phyloP scores from a whole-genome alignment of 2,113 vertebrate genomes.

The Brevimyrus niger region DNA sequence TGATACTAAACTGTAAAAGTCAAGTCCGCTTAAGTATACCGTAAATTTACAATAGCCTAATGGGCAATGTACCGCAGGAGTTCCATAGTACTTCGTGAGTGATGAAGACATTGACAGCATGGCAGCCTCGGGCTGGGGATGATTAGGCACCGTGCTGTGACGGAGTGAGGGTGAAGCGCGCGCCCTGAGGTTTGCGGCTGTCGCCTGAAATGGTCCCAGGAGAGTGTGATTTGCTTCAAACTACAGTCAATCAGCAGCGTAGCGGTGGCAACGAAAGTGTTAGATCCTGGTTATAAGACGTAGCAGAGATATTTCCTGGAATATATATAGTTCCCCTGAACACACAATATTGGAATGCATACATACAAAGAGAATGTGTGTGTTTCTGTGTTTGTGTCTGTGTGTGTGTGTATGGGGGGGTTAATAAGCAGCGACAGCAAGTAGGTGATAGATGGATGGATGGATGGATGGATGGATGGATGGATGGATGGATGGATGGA shows the following conservation, averaged over 20 bases:
- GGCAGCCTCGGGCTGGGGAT: not conserved
- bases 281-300: not conserved
- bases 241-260: not conserved
- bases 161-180: not conserved
- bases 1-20: not conserved
- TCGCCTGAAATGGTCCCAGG: not conserved
- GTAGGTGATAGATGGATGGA: too few species aligned
- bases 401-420: not conserved
- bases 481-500: too few species aligned
- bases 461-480: too few species aligned
- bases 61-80: not conserved
- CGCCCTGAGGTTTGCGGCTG: not conserved
- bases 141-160: not conserved
- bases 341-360: not conserved
- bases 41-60: not conserved
- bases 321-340: not conserved
- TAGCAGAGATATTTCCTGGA: not conserved
- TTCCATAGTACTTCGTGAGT: not conserved
- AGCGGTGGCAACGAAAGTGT: not conserved
- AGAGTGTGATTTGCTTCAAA: not conserved
- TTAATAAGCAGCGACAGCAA: not conserved
- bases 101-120: not conserved
- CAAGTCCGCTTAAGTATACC: not conserved
- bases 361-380: not conserved
- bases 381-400: not conserved